These are phyloP conservation scores for rat (Rattus norvegicus) DNA, from an alignment of 2,113 vertebrate species.

Conservation along the genomic window DNA sequence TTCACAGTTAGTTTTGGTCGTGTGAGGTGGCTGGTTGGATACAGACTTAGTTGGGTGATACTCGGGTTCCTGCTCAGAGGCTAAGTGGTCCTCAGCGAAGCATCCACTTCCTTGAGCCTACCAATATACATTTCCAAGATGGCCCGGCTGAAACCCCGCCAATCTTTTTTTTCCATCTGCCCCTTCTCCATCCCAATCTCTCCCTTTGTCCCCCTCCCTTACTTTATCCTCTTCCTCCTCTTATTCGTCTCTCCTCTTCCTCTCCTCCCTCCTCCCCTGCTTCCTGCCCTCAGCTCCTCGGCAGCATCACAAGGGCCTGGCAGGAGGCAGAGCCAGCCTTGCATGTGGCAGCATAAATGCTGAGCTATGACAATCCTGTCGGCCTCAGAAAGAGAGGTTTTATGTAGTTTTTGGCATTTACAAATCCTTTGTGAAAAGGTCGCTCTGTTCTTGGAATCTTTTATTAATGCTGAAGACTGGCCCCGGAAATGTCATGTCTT, in stretches of 20 bases:
- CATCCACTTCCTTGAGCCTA: not conserved
- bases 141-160: not conserved
- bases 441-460: slow-evolving; percentile 86
- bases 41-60: not conserved
- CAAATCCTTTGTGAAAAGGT: slow-evolving; percentile 92
- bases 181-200: too few relatives aligned
- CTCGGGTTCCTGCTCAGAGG: not conserved
- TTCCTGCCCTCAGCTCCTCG: not conserved
- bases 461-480: slow-evolving; percentile 87
- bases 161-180: not conserved
- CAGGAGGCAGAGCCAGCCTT: slow-evolving; percentile 45
- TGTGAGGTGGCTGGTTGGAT: too few relatives aligned
- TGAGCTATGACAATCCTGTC: slow-evolving; percentile 79
- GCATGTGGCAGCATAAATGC: slow-evolving; percentile 72
- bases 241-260: too few relatives aligned
- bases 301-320: not conserved
- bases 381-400: slow-evolving; percentile 84
- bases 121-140: not conserved
- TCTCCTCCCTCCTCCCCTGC: not conserved
- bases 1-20: not conserved
- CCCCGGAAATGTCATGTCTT: slow-evolving; percentile 89
- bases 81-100: not conserved
- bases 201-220: not conserved
- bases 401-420: slow-evolving; percentile 91
- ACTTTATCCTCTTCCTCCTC: too few relatives aligned